phyloP scores from a whole-genome alignment of 2,113 vertebrate species.

The Eupsittula cactorum region DNA sequence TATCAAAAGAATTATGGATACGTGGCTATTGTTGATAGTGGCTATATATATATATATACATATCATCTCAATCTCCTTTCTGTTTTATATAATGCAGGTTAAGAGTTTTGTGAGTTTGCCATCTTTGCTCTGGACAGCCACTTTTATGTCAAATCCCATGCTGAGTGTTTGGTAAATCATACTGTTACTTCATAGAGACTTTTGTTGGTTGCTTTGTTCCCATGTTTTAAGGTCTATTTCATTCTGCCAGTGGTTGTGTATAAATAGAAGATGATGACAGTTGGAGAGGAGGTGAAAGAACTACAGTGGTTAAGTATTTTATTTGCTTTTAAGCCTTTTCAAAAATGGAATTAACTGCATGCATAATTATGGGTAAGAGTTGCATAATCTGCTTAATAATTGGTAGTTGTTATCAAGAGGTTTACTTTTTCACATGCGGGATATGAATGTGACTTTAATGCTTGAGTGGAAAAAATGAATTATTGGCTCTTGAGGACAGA shows the following conservation, averaged over 20 bases:
- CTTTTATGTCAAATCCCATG: background rate
- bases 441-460: background rate
- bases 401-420: background rate
- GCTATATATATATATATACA: background rate
- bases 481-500: conserved; percentile 34
- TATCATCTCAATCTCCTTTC: background rate
- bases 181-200: background rate
- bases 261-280: background rate
- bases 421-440: background rate
- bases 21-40: background rate
- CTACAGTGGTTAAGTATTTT: background rate
- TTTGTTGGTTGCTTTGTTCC: background rate
- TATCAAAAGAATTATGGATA: background rate
- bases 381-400: background rate
- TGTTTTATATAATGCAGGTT: background rate
- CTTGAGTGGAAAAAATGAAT: background rate
- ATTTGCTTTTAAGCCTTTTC: background rate
- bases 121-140: background rate
- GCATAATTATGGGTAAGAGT: background rate
- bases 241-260: background rate
- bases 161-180: background rate
- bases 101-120: background rate
- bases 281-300: background rate
- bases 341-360: background rate
- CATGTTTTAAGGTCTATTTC: background rate